These are phyloP conservation scores for Trichosurus vulpecula DNA, from an alignment of 2,797 vertebrate genomes.

Conservation along the genomic window DNA sequence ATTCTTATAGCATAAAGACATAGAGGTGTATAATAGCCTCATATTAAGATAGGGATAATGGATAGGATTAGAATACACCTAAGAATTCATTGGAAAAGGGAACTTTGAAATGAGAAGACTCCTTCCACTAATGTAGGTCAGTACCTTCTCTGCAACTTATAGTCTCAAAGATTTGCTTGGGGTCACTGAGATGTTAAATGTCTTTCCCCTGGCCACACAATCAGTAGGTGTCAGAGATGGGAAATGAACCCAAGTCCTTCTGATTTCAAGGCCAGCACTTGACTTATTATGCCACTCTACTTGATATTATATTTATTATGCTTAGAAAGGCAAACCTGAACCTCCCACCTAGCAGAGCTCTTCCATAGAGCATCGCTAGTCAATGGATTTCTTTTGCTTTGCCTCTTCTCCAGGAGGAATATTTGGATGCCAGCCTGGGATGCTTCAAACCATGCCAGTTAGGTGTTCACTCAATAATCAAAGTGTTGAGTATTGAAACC, in stretches of 20 bases:
- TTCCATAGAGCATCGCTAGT: neutral
- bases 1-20: neutral
- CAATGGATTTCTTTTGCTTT: neutral
- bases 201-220: neutral
- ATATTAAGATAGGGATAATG: neutral
- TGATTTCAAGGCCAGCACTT: neutral
- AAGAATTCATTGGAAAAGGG: neutral
- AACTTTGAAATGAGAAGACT: neutral
- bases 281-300: neutral
- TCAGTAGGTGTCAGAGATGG: neutral
- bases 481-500: neutral
- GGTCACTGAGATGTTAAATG: neutral
- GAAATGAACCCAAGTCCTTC: neutral
- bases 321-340: neutral
- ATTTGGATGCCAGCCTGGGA: neutral
- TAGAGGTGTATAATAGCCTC: neutral
- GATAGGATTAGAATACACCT: no score
- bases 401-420: neutral
- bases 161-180: neutral
- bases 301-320: neutral
- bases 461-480: neutral
- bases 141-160: neutral
- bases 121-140: neutral
- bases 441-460: neutral
- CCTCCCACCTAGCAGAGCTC: neutral